Evolutionary conservation across 2,797 vertebrate species (phyloP), one percentile per base, ranked within the genome.

Genomic region (Cetoscarus ocellatus): DNA sequence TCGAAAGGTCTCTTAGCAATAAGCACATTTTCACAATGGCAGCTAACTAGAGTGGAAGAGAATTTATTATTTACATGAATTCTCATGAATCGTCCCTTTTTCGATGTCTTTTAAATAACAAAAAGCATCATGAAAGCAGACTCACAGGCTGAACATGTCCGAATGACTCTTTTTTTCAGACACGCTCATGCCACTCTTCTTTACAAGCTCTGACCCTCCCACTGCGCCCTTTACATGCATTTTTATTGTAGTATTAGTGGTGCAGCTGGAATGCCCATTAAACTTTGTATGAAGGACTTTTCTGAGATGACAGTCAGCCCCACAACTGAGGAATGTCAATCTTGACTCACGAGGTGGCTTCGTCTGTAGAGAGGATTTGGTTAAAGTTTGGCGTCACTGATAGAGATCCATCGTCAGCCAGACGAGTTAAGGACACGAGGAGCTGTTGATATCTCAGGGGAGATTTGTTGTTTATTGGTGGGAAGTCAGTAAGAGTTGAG

Each of bases 221-320:
- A 71, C 17, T 10, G 17, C 72, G 48, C 44, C 73, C 44, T 75
- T 73, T 82, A 13, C 65, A 7, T 77, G 49, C 34, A 38, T 59
- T 39, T 90, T 88, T 80, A 81, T 80, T 61, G 74, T 75, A 56
- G 64, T 69, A 50, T 86, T 61, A 52, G 53, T 70, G 73, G 66
- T 50, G n/a, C 66, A 73, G 66, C 67, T 66, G 78, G 78, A 91
- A 91, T 89, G 71, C 79, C 70, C 38, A 18, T 84, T 84, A 90
- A 90, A 86, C 6, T 53, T 19, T 40, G 43, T 54, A 17, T 68
- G 49, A 49, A 17, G 19, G 47, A 35, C 52, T 40, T 64, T 65
- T 74, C 53, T 67, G 27, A 53, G 59, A 52, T 9, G 38, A 52
- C 43, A 0, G 56, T 65, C 13, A 39, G 48, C 42, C 43, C 49